Evolutionary conservation across 2,797 vertebrate species (phyloP).

Genomic region (Sebastes ruberrimus): DNA sequence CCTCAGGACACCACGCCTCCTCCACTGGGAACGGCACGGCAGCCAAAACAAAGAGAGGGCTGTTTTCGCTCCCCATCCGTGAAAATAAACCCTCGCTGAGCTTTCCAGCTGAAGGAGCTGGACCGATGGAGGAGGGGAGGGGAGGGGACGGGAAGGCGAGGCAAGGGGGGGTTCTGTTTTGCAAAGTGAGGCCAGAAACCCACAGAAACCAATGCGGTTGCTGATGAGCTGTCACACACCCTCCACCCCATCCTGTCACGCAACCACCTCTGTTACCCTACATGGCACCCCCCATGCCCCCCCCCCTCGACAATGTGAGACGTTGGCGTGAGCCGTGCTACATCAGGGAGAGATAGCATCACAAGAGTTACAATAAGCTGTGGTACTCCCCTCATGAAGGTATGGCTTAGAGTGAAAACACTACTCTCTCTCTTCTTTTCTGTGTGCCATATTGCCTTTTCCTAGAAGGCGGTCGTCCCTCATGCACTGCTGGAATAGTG

Average conservation of each 20-base stretch:
- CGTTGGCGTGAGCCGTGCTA: conserved; percentile 19
- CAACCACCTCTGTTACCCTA: conserved; percentile 55
- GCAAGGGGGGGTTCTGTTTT: conserved; percentile 58
- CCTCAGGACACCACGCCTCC: conserved; percentile 60
- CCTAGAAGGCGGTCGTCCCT: conserved; percentile 67
- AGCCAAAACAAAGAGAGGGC: conserved; percentile 79
- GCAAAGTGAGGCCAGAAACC: conserved; percentile 63
- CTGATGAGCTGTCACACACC: conserved; percentile 69
- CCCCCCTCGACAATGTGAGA: conserved; percentile 57
- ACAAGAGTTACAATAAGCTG: conserved; percentile 41
- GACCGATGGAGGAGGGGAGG: conserved; percentile 32
- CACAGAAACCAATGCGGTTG: conserved; percentile 66
- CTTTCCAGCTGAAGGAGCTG: conserved; percentile 72
- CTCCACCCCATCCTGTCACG: conserved; percentile 49
- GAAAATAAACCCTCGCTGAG: conserved; percentile 73
- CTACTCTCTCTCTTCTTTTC: conserved; percentile 18
- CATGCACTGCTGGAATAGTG: conserved; percentile 70
- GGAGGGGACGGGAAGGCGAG: conserved; percentile 14
- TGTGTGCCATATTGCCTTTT: conserved; percentile 69
- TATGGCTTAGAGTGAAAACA: conserved; percentile 42
- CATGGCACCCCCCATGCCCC: conserved; percentile 12
- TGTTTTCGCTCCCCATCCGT: conserved; percentile 75
- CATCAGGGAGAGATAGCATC: conserved; percentile 39
- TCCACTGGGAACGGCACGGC: conserved; percentile 69
- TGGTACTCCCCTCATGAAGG: conserved; percentile 42